Evolutionary conservation across 2,113 vertebrate species (phyloP).

Genomic region (Zosterops pallidus): DNA sequence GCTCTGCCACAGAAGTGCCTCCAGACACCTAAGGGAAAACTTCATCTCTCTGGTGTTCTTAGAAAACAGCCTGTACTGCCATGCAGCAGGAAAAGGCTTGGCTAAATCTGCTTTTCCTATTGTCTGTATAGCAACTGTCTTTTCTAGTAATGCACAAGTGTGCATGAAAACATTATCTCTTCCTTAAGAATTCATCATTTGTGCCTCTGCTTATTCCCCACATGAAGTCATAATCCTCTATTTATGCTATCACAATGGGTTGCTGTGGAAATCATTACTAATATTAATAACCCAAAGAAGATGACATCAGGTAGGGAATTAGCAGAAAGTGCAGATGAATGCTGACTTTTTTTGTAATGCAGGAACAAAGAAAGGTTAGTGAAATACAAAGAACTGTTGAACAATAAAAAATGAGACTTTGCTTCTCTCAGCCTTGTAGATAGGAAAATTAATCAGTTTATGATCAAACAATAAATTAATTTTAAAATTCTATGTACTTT

Average conservation of each 20-base stretch:
- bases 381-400: neutral
- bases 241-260: conserved; percentile 49
- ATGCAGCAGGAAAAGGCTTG: neutral
- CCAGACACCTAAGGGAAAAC: neutral
- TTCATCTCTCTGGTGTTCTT: neutral
- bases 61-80: neutral
- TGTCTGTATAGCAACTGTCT: neutral
- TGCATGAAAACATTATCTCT: neutral
- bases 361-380: neutral
- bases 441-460: neutral
- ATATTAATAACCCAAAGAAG: conserved; percentile 43
- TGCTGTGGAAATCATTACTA: conserved; percentile 59
- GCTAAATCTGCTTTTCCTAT: neutral
- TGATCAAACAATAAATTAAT: neutral
- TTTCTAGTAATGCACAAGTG: neutral
- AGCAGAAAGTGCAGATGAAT: conserved; percentile 24
- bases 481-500: neutral
- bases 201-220: conserved; percentile 55
- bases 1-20: neutral
- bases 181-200: conserved; percentile 30
- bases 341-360: neutral
- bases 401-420: neutral
- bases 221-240: conserved; percentile 56
- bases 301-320: conserved; percentile 62
- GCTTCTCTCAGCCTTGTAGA: neutral